Base-by-base conservation (phyloP, 1,140 invertebrate genomes). In the Drosophila pandora region DNA sequence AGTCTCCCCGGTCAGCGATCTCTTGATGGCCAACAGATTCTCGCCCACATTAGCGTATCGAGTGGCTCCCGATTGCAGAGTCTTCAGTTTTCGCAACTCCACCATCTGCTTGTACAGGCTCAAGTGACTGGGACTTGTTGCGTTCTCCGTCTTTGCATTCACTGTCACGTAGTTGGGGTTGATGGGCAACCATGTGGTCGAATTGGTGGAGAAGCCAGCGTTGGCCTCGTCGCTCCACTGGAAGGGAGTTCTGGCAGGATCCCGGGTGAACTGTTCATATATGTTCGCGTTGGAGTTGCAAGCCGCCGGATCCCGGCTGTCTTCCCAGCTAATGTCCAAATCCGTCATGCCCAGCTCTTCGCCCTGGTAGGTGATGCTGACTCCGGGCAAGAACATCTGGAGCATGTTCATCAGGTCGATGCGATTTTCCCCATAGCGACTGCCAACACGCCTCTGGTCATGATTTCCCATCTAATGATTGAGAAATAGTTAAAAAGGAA, bases 241-340 rank as follows among this genome's bases (percentile, higher is more conserved):
- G 92, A 95, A 96, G 0, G 96, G 96, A 0, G 95, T 95, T 21
- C 96, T 90, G 7, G 93, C 93, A 0, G 95, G 94, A 90, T 96
- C 96, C 17, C 96, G 92, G 2, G 93, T 94, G 21, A 91, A 92
- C 34, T 92, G 67, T 50, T 92, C 68, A 64, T 92, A 94, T 10
- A 90, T 83, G 0, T 90, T 61, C 1, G 77, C 55, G 23, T 94
- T 94, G 3, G 57, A 92, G 63, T 94, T 94, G 74, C 94, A 94
- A 28, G 92, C 94, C 50, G 92, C 90, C 4, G 93, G 94, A 92
- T 95, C 94, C 9, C 92, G 80, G 2, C 3, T 93, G 55, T 93
- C 92, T 23, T 78, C 74, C 88, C 90, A 91, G 34, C 92, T 94
- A 1, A 95, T 92, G 23, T 87, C 94, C 12, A 93, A 93, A 90